A percentile compares a stretch with the other conserved stretches of the same genome.
phyloP scores from a whole-genome alignment of 2,797 vertebrate species.

The Myotis planiceps region DNA sequence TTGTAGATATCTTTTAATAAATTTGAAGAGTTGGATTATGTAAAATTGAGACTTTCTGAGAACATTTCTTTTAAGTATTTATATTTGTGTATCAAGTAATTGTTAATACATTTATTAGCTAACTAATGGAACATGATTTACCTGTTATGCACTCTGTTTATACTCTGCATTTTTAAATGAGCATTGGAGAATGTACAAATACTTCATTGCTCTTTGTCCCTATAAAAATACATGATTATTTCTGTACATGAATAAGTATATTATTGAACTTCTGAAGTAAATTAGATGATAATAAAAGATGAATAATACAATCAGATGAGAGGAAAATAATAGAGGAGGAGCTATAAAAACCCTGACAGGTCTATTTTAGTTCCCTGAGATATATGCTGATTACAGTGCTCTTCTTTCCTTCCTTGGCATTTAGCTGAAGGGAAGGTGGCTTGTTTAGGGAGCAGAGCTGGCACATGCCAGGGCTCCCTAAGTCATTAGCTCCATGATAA shows the following conservation, averaged over 20 bases:
- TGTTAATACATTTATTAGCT: constrained; percentile 48
- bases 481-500: background rate
- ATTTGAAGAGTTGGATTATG: constrained; percentile 37
- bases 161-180: constrained; percentile 53
- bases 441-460: background rate
- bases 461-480: background rate
- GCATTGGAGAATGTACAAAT: background rate
- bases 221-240: constrained; percentile 54
- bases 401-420: background rate
- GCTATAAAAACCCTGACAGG: background rate
- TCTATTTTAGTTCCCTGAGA: background rate
- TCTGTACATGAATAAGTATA: constrained; percentile 15
- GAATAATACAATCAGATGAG: constrained; percentile 47
- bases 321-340: background rate
- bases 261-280: constrained; percentile 35
- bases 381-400: background rate
- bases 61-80: constrained; percentile 46
- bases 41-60: constrained; percentile 45
- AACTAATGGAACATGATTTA: constrained; percentile 28
- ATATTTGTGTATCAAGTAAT: constrained; percentile 27
- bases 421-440: constrained; percentile 18
- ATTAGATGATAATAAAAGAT: constrained; percentile 48
- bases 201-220: constrained; percentile 32
- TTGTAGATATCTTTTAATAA: constrained; percentile 1
- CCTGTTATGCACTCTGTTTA: background rate